Conservation (phyloP, 2,888 invertebrate genomes). For the Allygus modestus region DNA sequence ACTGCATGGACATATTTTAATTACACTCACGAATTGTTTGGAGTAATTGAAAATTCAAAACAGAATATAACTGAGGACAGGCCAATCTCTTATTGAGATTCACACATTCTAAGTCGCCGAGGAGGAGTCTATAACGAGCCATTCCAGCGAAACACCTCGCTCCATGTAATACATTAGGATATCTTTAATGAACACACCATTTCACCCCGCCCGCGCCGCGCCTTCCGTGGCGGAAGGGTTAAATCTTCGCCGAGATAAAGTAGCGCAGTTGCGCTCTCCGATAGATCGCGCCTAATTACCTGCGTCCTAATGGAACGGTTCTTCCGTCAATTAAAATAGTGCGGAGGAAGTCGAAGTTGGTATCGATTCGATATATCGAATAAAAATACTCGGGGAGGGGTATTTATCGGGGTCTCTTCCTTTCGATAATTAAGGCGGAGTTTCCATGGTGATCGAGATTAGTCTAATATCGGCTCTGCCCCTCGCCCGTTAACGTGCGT, state of each 20-base stretch:
- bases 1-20: too few relatives aligned
- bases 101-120: not conserved
- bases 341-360: constrained; percentile 26
- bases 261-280: not conserved
- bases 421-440: constrained; percentile 65
- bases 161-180: constrained; percentile 53
- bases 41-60: too few relatives aligned
- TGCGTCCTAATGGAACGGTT: constrained; percentile 52
- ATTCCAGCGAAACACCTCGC: constrained; percentile 6
- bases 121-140: not conserved
- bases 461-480: constrained; percentile 51
- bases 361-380: constrained; percentile 39
- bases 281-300: constrained; percentile 44
- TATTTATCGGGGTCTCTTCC: constrained; percentile 61
- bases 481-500: not conserved
- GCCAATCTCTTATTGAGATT: not conserved
- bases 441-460: constrained; percentile 62
- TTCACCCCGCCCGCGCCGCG: constrained; percentile 45
- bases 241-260: constrained; percentile 56
- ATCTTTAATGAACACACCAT: constrained; percentile 57
- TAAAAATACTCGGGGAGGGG: constrained; percentile 41
- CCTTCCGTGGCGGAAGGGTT: constrained; percentile 49
- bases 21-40: too few relatives aligned
- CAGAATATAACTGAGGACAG: not conserved
- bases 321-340: constrained; percentile 56